These are phyloP conservation scores for Burhinus oedicnemus DNA, from an alignment of 2,113 vertebrate genomes.

Conservation along the genomic window DNA sequence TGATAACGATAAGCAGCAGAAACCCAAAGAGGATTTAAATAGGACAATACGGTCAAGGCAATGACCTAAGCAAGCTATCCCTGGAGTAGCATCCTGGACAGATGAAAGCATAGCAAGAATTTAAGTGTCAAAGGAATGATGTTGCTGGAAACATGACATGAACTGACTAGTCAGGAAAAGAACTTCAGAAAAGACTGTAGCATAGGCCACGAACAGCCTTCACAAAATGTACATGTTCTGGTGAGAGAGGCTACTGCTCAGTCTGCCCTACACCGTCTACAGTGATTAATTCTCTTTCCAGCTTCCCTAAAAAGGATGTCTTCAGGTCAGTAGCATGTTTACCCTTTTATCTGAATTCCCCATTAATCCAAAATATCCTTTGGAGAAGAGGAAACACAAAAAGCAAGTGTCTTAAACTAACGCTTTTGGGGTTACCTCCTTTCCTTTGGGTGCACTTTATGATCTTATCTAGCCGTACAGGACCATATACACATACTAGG, in stretches of 20 bases:
- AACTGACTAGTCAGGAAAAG: not conserved
- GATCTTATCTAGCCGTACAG: accelerated
- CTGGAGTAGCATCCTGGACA: not conserved
- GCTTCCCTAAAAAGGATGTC: not conserved
- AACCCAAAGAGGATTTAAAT: not conserved
- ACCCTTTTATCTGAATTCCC: not conserved
- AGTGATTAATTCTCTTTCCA: not conserved
- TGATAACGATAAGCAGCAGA: not conserved
- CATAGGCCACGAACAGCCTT: not conserved
- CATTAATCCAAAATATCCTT: not conserved
- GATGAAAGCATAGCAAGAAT: not conserved
- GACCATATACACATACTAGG: not conserved
- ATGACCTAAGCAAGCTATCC: not conserved
- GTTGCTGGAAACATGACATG: not conserved
- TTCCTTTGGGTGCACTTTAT: not conserved
- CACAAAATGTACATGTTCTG: accelerated
- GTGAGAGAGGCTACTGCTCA: not conserved
- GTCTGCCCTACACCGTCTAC: not conserved
- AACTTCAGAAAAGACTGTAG: not conserved
- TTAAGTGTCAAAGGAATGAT: not conserved
- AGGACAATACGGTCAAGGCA: accelerated
- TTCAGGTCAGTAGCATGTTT: not conserved
- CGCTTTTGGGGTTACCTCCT: not conserved
- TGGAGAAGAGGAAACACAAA: not conserved
- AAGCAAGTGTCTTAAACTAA: not conserved